Conservation (phyloP, 2,888 invertebrate genomes). For the Icerya purchasi region DNA sequence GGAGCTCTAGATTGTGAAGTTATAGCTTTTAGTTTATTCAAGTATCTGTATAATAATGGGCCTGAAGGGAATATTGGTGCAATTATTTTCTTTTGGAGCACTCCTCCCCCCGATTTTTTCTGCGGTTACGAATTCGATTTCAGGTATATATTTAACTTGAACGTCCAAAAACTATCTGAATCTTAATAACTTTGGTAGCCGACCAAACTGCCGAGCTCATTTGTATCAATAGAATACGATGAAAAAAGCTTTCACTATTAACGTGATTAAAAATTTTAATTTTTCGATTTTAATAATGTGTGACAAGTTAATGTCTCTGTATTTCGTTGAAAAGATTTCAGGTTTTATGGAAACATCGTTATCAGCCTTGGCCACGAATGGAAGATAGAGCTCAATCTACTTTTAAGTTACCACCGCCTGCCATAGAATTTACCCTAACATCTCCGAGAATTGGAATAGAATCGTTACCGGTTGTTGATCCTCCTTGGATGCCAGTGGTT, state of each 20-base stretch:
- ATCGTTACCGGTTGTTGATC: slow-evolving; percentile 83
- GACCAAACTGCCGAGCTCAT: too few species aligned
- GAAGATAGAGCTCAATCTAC: slow-evolving; percentile 88
- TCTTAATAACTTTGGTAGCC: too few species aligned
- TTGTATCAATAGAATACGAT: too few species aligned
- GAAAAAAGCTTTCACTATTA: not conserved
- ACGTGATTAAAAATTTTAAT: not conserved
- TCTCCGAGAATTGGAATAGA: slow-evolving; percentile 97
- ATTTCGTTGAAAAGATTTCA: slow-evolving; percentile 40
- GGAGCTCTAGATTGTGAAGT: too few species aligned
- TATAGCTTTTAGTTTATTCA: too few species aligned
- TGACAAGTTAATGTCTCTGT: not conserved
- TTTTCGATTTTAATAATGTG: not conserved
- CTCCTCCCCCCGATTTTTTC: too few species aligned
- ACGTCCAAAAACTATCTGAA: too few species aligned
- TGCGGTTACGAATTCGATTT: too few species aligned
- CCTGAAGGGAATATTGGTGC: too few species aligned
- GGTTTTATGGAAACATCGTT: slow-evolving; percentile 87
- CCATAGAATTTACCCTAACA: slow-evolving; percentile 95
- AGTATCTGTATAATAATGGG: too few species aligned
- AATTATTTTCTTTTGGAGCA: too few species aligned
- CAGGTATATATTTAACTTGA: too few species aligned
- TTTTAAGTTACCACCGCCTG: slow-evolving; percentile 96
- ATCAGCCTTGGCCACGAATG: slow-evolving; percentile 98
- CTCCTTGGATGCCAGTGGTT: slow-evolving; percentile 87